These are phyloP conservation scores for Mythimna impura DNA, from an alignment of 2,888 invertebrate genomes.

Conservation along the genomic window DNA sequence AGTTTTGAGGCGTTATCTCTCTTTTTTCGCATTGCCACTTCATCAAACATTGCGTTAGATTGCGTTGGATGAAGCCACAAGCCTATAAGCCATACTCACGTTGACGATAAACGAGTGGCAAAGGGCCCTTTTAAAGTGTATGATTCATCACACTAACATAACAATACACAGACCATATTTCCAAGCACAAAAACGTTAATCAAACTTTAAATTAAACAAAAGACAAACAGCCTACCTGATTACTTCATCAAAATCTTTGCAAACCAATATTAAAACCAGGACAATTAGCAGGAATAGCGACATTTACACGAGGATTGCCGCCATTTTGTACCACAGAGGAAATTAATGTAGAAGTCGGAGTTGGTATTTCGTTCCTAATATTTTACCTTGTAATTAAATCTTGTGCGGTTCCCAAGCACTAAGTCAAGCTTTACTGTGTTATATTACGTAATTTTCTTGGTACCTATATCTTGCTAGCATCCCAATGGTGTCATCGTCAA, in stretches of 20 bases:
- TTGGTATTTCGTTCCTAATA: constrained; percentile 60
- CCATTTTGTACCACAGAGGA: constrained; percentile 50
- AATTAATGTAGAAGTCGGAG: constrained; percentile 61
- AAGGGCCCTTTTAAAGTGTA: too few species aligned
- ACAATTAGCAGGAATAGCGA: constrained; percentile 51
- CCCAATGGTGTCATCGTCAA: constrained; percentile 26
- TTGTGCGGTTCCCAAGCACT: constrained; percentile 54
- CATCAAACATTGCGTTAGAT: too few species aligned
- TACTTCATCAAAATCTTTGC: constrained; percentile 36
- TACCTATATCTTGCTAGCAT: constrained; percentile 39
- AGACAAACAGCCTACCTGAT: constrained; percentile 34
- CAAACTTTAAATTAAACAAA: constrained; percentile 25
- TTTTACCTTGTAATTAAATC: constrained; percentile 66
- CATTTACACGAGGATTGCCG: constrained; percentile 48
- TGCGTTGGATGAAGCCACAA: too few species aligned
- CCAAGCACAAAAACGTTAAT: neutral
- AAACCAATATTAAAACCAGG: constrained; percentile 49
- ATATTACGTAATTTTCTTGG: constrained; percentile 34
- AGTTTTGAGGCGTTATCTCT: too few species aligned
- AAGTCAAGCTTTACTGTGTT: constrained; percentile 34
- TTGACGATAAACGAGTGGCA: too few species aligned
- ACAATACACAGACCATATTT: too few species aligned
- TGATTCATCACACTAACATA: too few species aligned
- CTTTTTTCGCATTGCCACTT: too few species aligned
- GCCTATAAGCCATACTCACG: too few species aligned